These are phyloP conservation scores for Papilio dardanus DNA, from an alignment of 1,140 invertebrate species.

Conservation along the genomic window DNA sequence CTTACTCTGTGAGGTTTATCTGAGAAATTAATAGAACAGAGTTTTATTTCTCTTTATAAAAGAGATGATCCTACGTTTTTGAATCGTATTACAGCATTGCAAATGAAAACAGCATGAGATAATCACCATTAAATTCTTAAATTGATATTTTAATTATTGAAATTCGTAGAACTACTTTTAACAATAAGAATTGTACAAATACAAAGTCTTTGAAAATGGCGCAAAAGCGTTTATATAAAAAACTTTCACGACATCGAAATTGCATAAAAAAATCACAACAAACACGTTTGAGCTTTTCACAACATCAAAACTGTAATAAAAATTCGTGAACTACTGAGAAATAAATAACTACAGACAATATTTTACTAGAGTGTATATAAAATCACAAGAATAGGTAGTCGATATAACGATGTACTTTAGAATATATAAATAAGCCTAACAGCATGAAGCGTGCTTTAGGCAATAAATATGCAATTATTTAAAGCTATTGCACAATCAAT, in stretches of 20 bases:
- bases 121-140: too few relatives aligned
- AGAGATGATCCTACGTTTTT: too few relatives aligned
- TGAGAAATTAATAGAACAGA: too few relatives aligned
- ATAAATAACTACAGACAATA: conserved; percentile 41
- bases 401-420: conserved; percentile 24
- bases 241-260: conserved; percentile 72
- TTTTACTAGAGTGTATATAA: conserved; percentile 34
- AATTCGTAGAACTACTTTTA: neutral
- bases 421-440: conserved; percentile 39
- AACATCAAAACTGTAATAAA: conserved; percentile 57
- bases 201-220: conserved; percentile 60
- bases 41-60: too few relatives aligned
- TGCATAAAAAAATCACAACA: conserved; percentile 67
- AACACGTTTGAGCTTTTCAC: conserved; percentile 65
- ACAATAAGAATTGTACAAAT: conserved; percentile 40
- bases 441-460: conserved; percentile 43
- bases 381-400: conserved; percentile 39
- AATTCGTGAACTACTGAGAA: conserved; percentile 41
- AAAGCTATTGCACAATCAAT: conserved; percentile 18
- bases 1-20: too few relatives aligned
- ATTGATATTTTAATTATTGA: too few relatives aligned
- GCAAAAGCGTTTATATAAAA: conserved; percentile 79
- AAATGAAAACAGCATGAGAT: too few relatives aligned
- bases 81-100: too few relatives aligned
- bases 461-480: neutral